Evolutionary conservation across 1,140 invertebrate genomes (phyloP).

Genomic region (Temnothorax nylanderi): DNA sequence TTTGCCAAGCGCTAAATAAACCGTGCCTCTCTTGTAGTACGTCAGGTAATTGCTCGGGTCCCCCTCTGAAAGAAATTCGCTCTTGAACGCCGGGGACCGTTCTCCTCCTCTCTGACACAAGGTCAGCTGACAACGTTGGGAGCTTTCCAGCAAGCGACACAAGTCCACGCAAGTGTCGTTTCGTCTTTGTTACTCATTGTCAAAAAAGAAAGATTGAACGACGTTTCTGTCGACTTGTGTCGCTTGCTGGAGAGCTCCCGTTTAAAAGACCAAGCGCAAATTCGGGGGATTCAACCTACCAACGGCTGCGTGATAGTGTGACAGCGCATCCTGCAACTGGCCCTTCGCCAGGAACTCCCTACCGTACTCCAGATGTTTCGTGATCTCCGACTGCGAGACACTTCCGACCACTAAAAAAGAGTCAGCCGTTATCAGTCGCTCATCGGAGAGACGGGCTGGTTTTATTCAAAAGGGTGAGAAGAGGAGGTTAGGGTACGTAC

Average conservation of each 20-base stretch:
- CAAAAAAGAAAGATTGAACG: no score
- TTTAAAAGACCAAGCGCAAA: not conserved
- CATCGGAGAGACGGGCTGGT: not conserved
- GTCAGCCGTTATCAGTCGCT: conserved; percentile 59
- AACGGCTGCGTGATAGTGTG: conserved; percentile 99
- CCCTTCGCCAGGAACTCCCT: conserved; percentile 95
- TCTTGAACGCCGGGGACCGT: not conserved
- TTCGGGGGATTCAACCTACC: conserved; percentile 88
- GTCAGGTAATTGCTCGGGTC: conserved; percentile 98
- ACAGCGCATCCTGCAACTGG: conserved; percentile 97
- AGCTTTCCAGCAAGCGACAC: no score
- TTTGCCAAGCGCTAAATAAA: conserved; percentile 98
- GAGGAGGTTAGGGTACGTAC: conserved; percentile 81
- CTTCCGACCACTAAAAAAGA: conserved; percentile 87
- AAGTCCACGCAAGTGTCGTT: no score
- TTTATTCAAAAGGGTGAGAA: not conserved
- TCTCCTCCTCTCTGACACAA: no score
- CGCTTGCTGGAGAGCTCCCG: no score
- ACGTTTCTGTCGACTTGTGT: no score
- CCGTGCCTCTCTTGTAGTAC: conserved; percentile 97
- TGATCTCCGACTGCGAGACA: conserved; percentile 91
- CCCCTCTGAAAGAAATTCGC: conserved; percentile 90
- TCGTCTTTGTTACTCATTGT: no score
- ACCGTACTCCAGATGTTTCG: conserved; percentile 97
- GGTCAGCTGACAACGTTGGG: not conserved